Evolutionary conservation across 2,797 vertebrate species (phyloP), one percentile per base, ranked within the genome.

Genomic region (Podarcis siculus): DNA sequence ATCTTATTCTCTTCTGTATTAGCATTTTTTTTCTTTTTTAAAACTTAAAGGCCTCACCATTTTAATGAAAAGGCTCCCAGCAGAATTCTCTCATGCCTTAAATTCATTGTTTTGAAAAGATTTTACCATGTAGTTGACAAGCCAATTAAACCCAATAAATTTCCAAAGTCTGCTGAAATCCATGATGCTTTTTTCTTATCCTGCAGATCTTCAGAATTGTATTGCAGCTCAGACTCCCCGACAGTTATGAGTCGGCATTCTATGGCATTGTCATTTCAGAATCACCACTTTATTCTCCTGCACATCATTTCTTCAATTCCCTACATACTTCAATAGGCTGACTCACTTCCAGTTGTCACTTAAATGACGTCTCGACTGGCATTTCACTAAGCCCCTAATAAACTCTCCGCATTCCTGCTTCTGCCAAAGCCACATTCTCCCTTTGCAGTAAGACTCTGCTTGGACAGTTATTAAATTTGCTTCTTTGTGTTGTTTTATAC

Each of bases 371-470:
- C 86, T 89, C 91, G 77, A 82, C 35, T 81, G 86, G 35, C 69
- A 35, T 88, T 92, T 85, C 90, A 55, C 78, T 71, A 72, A 90
- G 64, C 75, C 37, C 5, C 1, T 87, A 61, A 91, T 87, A 89
- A 89, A 90, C 83, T 55, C 19, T 7, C 1, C 37, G 21, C 30
- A n/a, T 23, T 13, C 45, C 78, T 86, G 67, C 32, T 83, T 86
- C 87, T 93, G 85, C 86, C 86, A 85, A 89, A 89, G 69, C 73
- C 79, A 1, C 66, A 5, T 71, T 2, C 2, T 66, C 64, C 72
- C 30, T 86, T 86, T 78, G 39, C 42, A 72, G 19, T 8, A 82
- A 89, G 69, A 30, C 32, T 30, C 1, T 19, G 8, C 67, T 94
- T 67, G 75, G 92, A 85, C 39, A 77, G 3, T 71, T 90, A 30